A percentile compares a stretch with the other conserved stretches of the same genome.
phyloP scores from a whole-genome alignment of 2,888 invertebrate species.

The Osmoderma eremita region DNA sequence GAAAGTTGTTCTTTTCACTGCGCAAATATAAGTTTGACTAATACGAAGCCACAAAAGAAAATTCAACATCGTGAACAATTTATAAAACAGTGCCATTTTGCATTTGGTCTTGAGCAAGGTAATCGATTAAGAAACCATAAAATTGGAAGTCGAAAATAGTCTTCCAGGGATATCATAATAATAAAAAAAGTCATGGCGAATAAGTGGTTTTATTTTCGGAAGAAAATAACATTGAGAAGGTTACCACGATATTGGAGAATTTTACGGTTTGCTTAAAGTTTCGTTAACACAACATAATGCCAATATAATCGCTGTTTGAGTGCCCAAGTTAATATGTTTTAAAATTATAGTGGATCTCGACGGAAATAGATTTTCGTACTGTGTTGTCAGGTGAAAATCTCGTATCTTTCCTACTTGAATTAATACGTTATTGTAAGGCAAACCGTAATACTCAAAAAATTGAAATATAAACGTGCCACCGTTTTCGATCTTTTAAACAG shows the following conservation, averaged over 20 bases:
- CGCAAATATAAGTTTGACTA: too few relatives aligned
- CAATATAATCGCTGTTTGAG: slow-evolving; percentile 22
- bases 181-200: slow-evolving; percentile 11
- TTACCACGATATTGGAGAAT: slow-evolving; percentile 13
- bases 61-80: slow-evolving; percentile 5
- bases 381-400: slow-evolving; percentile 12
- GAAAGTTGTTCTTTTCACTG: too few relatives aligned
- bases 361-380: slow-evolving; percentile 22
- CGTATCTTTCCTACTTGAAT: too few relatives aligned
- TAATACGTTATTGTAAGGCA: too few relatives aligned
- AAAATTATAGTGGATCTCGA: slow-evolving; percentile 23
- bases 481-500: too few relatives aligned
- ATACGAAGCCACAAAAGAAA: not conserved
- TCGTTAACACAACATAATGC: slow-evolving; percentile 12
- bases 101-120: slow-evolving; percentile 8
- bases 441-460: too few relatives aligned
- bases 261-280: slow-evolving; percentile 22
- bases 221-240: slow-evolving; percentile 24
- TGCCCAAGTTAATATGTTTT: slow-evolving; percentile 8
- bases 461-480: too few relatives aligned
- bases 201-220: slow-evolving; percentile 22
- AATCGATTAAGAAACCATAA: slow-evolving; percentile 30
- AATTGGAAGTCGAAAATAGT: slow-evolving; percentile 27
- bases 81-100: not conserved
- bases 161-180: slow-evolving; percentile 2